These are phyloP conservation scores for Tauraco hartlaubi DNA, from an alignment of 2,797 vertebrate species.

Conservation along the genomic window DNA sequence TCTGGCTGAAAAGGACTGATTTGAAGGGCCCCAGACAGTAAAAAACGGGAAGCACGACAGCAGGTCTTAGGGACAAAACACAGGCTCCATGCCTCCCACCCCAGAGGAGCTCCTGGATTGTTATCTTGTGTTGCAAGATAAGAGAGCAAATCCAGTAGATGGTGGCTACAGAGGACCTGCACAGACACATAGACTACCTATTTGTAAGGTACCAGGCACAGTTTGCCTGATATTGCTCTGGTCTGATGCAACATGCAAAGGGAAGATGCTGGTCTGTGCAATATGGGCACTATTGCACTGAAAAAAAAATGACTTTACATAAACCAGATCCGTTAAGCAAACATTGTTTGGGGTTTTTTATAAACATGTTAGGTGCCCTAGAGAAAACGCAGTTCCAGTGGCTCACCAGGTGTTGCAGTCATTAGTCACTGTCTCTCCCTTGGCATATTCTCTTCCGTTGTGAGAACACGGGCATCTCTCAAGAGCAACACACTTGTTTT, in stretches of 20 bases:
- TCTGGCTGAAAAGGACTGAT: neutral
- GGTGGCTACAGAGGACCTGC: neutral
- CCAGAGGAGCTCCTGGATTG: neutral
- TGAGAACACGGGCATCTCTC: slow-evolving; percentile 95
- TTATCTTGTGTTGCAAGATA: neutral
- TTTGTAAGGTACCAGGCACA: neutral
- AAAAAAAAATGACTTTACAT: neutral
- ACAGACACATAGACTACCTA: neutral
- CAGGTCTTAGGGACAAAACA: neutral
- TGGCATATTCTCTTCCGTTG: slow-evolving; percentile 88
- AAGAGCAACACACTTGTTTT: slow-evolving; percentile 85
- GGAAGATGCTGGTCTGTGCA: neutral
- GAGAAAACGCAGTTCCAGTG: neutral
- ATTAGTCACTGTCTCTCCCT: slow-evolving; percentile 84
- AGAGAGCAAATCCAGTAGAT: neutral
- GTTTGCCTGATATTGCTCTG: neutral
- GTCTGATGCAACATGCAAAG: neutral
- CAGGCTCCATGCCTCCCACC: neutral
- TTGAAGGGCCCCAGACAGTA: neutral
- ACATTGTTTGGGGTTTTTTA: neutral
- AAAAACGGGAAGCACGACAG: neutral
- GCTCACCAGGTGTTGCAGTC: slow-evolving; percentile 96
- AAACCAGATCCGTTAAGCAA: neutral
- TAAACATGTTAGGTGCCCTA: neutral
- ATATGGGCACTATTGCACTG: rapidly evolving